Base-by-base conservation (phyloP, 2,113 vertebrate species). In the Aleadryas rufinucha region DNA sequence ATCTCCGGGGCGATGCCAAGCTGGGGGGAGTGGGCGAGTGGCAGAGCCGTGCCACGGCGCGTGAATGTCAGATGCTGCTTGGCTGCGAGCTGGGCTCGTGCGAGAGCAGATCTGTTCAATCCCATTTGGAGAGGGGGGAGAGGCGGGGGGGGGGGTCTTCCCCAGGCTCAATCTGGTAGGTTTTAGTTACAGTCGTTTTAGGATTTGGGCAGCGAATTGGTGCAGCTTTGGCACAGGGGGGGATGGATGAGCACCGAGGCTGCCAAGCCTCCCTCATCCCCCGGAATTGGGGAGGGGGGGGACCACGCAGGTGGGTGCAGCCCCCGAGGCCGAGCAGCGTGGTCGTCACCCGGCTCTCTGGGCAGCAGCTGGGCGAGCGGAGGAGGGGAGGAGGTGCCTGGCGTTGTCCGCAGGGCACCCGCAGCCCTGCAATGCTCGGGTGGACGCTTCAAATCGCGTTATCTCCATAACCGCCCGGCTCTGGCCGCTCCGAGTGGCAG, bases 11-110 rank as follows among this genome's bases (percentile, higher is more conserved):
- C 19, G 24, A 66, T 96, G 94, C 95, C 93, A 82, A 84, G 87
- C 76, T 0, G 60, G 84, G 91, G 87, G 76, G 84, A 92, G 93
- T 92, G 93, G 96, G 95, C 57, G 95, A 95, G 86, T 57, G 39
- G 86, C 86, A 82, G 86, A 97, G 89, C 94, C 80, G 27, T 96
- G 95, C 90, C 92, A 88, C 44, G 30, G 93, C 72, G 83, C 86
- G 89, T 92, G 95, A 93, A 92, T 88, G 88, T 95, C 88, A 92
- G 94, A 89, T 91, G 96, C 90, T 92, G 94, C 87, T 96, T 97
- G 95, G 82, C 89, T 95, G 92, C 41, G 78, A 88, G 80, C 91
- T 84, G 83, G 60, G 88, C 93, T 94, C 63, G 44, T 91, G 81
- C 2, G 81, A 95, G 80, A 68, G 45, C 90, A 94, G 92, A 90